Percentiles rank a stretch among this genome's conserved stretches.
Evolutionary conservation across 2,888 invertebrate species (phyloP).

Genomic region (Lasioglossum villosulum): DNA sequence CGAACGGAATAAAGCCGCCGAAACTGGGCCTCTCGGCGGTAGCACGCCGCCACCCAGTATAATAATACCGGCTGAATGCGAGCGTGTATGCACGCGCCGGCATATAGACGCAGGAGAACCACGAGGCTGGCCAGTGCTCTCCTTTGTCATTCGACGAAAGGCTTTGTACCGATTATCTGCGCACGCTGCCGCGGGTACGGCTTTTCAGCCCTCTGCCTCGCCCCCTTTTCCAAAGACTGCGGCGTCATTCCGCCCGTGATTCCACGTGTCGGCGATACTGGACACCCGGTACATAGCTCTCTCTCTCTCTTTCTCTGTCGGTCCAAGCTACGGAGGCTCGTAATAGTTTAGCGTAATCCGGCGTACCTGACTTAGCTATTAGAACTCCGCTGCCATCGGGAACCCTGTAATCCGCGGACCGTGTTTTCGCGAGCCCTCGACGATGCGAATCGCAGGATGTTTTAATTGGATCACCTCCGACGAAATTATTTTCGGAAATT

Average conservation of each 20-base stretch:
- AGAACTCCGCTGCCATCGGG: constrained; percentile 49
- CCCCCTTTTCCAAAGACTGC: constrained; percentile 54
- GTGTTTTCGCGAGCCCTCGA: constrained; percentile 16
- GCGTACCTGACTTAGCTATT: constrained; percentile 71
- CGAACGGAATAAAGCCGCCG: constrained; percentile 36
- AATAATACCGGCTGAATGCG: constrained; percentile 72
- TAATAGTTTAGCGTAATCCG: constrained; percentile 79
- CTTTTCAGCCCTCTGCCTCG: constrained; percentile 72
- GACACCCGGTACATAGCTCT: constrained; percentile 71
- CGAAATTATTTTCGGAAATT: background rate
- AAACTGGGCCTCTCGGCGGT: constrained; percentile 44
- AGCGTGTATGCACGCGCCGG: constrained; percentile 40
- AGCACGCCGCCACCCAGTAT: constrained; percentile 69
- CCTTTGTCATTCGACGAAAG: constrained; percentile 80
- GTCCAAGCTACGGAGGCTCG: constrained; percentile 74
- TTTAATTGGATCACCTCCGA: background rate
- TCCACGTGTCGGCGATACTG: constrained; percentile 62
- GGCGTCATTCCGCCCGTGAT: constrained; percentile 57
- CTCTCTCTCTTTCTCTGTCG: background rate
- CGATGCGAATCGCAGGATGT: background rate
- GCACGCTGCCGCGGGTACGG: constrained; percentile 75
- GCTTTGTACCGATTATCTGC: constrained; percentile 82
- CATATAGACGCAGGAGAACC: constrained; percentile 51
- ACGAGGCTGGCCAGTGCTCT: constrained; percentile 73
- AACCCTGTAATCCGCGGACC: constrained; percentile 36